phyloP scores from a whole-genome alignment of 2,113 vertebrate genomes.

The Daubentonia madagascariensis region DNA sequence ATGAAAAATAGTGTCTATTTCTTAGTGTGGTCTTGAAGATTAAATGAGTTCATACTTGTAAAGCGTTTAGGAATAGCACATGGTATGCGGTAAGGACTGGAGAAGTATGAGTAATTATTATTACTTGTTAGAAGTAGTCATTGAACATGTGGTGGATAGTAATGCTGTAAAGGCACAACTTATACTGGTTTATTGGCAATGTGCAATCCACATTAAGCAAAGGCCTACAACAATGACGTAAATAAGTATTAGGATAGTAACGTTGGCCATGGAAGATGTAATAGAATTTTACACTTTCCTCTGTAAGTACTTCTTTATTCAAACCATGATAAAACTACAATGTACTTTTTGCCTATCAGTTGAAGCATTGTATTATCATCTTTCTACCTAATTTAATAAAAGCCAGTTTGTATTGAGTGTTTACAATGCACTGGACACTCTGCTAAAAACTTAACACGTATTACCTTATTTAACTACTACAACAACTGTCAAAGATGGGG shows the following conservation, averaged over 20 bases:
- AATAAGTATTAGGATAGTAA: neutral
- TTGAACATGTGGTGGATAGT: fast-evolving
- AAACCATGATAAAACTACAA: neutral
- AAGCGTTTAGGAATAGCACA: neutral
- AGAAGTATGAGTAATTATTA: neutral
- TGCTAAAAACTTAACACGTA: neutral
- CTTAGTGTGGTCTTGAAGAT: neutral
- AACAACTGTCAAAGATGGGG: neutral
- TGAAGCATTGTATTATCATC: neutral
- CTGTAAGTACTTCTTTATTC: neutral
- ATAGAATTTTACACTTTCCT: neutral
- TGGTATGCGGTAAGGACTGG: neutral
- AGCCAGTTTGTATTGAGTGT: neutral
- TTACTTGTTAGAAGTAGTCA: neutral
- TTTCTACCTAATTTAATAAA: neutral
- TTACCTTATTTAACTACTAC: neutral
- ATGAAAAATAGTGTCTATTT: neutral
- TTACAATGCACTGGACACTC: neutral
- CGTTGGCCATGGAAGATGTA: neutral
- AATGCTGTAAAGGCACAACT: neutral
- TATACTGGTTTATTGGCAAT: neutral
- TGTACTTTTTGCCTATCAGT: neutral
- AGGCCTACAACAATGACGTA: neutral
- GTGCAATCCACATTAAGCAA: neutral
- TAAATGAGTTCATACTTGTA: neutral